Base-by-base conservation (phyloP, 2,888 invertebrate genomes). In the Sarcophaga carnaria region DNA sequence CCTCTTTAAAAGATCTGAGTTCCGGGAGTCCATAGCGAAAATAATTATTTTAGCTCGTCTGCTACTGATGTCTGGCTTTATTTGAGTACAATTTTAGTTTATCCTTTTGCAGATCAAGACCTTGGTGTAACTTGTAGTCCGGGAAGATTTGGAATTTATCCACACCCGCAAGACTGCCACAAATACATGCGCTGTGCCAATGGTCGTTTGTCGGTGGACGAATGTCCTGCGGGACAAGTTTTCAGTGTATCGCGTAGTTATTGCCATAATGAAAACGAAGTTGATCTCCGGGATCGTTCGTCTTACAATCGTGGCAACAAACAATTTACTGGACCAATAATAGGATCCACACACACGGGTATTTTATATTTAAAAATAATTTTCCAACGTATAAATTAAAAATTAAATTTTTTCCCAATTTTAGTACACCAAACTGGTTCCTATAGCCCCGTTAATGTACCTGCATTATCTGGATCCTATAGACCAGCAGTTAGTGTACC, bases 161-260 rank as follows among this genome's bases (percentile, higher is more conserved):
- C 94, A 0, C 95, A 96, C 92, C 95, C 95, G 0, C 91, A 91
- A 1, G 94, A 95, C 87, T 95, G 95, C 88, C 93, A 93, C 0
- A 95, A 95, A 90, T 96, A 94, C 91, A 89, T 96, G 67, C 95
- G 95, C 89, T 96, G 96, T 90, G 94, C 93, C 4, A 93, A 94
- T 88, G 95, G 88, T 3, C 85, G 95, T 2, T 91, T 91, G 22
- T 94, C 95, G 1, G 93, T 94, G 6, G 94, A 95, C 93, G 93
- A 94, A 77, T 96, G 96, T 90, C 95, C 94, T 2, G 94, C 94
- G 12, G 95, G 95, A 12, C 95, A 95, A 1, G 93, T 95, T 4
- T 96, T 95, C 89, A 95, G 95, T 90, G 94, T 95, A 1, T 88
- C 87, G 2, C 89, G 93, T 27, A 92, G 92, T 54, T 93, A 93